Percentiles rank a stretch among this genome's conserved stretches.
Conservation (phyloP, 2,888 invertebrate genomes). For the Mycogona germanica region DNA sequence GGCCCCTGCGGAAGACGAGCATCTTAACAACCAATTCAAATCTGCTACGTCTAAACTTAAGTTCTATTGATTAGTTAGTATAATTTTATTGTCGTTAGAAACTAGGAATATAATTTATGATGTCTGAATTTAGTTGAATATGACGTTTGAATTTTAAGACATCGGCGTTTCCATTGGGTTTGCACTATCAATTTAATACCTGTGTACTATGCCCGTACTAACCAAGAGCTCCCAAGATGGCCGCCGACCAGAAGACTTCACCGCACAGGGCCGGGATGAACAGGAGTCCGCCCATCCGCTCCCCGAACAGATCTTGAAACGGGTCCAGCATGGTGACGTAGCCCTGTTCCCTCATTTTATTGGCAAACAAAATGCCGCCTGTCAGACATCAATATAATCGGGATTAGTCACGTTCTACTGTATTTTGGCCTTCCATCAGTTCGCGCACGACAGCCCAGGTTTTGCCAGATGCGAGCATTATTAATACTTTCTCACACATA, state of each 20-base stretch:
- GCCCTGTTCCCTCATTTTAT: conserved; percentile 93
- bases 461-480: no score
- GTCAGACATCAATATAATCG: no score
- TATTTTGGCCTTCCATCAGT: background rate
- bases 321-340: conserved; percentile 99
- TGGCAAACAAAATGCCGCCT: conserved; percentile 97
- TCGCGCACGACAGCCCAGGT: no score
- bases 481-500: background rate
- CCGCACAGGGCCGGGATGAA: conserved; percentile 95
- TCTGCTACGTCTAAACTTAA: background rate
- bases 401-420: background rate
- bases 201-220: conserved; percentile 29
- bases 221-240: conserved; percentile 90
- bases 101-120: no score
- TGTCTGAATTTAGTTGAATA: no score
- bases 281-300: conserved; percentile 91
- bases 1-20: conserved; percentile 50
- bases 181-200: background rate
- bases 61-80: background rate
- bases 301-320: conserved; percentile 90
- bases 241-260: conserved; percentile 98
- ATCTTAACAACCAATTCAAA: background rate
- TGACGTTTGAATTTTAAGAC: background rate
- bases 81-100: background rate
- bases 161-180: background rate